These are phyloP conservation scores for Napeogenes inachia DNA, from an alignment of 2,888 invertebrate genomes.

Conservation along the genomic window DNA sequence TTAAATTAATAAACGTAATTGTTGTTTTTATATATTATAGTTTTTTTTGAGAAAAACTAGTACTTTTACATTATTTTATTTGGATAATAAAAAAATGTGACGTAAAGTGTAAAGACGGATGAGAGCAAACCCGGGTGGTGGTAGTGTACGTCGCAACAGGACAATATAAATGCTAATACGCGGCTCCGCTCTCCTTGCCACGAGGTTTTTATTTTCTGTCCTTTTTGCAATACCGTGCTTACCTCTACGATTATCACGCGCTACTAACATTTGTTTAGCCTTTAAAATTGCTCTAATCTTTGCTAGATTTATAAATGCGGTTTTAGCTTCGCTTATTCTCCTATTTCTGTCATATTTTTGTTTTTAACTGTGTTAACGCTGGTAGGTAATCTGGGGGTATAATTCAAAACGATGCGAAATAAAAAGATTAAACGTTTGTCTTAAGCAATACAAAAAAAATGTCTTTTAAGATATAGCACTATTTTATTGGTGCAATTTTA, in stretches of 20 bases:
- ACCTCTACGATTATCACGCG: slow-evolving; percentile 37
- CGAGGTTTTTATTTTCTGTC: slow-evolving; percentile 40
- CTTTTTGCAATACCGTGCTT: slow-evolving; percentile 38
- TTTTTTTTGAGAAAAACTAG: not conserved
- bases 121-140: slow-evolving; percentile 23
- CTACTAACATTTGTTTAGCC: slow-evolving; percentile 22
- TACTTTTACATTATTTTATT: not conserved
- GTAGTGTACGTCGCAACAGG: slow-evolving; percentile 27
- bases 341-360: not conserved
- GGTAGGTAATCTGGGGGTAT: not conserved
- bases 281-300: slow-evolving; percentile 12
- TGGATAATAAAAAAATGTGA: slow-evolving; percentile 1
- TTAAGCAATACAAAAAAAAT: too few relatives aligned
- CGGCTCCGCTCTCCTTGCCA: slow-evolving; percentile 31
- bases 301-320: slow-evolving; percentile 8
- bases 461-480: too few relatives aligned
- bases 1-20: not conserved
- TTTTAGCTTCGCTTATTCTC: slow-evolving; percentile 11
- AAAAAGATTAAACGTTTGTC: too few relatives aligned
- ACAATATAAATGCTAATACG: slow-evolving; percentile 36
- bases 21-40: too few relatives aligned
- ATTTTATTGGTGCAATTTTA: too few relatives aligned
- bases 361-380: not conserved
- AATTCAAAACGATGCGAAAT: not conserved
- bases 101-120: slow-evolving; percentile 19